Conservation (phyloP, 1,140 invertebrate species). For the Drosophila kurseongensis region DNA sequence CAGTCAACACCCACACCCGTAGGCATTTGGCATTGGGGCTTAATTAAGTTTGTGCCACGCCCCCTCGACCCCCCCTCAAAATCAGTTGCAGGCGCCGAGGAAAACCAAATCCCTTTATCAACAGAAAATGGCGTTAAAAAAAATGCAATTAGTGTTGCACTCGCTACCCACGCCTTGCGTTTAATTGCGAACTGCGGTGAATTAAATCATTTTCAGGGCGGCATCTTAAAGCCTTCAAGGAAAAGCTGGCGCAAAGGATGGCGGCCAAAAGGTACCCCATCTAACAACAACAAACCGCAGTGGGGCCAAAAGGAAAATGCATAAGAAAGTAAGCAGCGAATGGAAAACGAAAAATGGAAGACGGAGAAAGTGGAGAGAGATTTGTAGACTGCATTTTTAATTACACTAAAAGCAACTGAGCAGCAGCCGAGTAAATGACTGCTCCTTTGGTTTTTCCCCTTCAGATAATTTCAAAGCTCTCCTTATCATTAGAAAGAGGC, state of each 20-base stretch:
- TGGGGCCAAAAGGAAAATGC: constrained; percentile 35
- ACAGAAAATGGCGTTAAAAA: constrained; percentile 73
- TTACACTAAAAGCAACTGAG: constrained; percentile 70
- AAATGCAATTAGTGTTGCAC: constrained; percentile 76
- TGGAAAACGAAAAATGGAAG: constrained; percentile 24
- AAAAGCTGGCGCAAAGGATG: constrained; percentile 10
- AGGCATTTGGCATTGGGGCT: constrained; percentile 70
- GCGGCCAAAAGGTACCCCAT: constrained; percentile 32
- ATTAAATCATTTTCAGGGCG: constrained; percentile 71
- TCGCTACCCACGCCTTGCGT: constrained; percentile 53
- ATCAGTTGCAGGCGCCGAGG: constrained; percentile 48
- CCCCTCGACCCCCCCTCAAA: constrained; percentile 9
- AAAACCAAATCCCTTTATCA: constrained; percentile 65
- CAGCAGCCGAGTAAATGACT: constrained; percentile 40
- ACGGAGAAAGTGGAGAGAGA: constrained; percentile 44
- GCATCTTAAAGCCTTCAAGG: constrained; percentile 28
- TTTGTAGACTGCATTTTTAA: constrained; percentile 70
- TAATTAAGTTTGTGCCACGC: constrained; percentile 70
- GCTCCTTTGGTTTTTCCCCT: constrained; percentile 22
- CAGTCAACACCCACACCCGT: constrained; percentile 23
- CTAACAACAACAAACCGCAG: constrained; percentile 53
- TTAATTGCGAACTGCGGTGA: constrained; percentile 78
- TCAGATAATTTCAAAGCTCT: constrained; percentile 32
- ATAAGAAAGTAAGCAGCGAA: constrained; percentile 52
- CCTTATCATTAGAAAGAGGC: constrained; percentile 11